Evolutionary conservation across 2,888 invertebrate species (phyloP), one percentile per base, ranked within the genome.

Genomic region (Ophion obscuratus): DNA sequence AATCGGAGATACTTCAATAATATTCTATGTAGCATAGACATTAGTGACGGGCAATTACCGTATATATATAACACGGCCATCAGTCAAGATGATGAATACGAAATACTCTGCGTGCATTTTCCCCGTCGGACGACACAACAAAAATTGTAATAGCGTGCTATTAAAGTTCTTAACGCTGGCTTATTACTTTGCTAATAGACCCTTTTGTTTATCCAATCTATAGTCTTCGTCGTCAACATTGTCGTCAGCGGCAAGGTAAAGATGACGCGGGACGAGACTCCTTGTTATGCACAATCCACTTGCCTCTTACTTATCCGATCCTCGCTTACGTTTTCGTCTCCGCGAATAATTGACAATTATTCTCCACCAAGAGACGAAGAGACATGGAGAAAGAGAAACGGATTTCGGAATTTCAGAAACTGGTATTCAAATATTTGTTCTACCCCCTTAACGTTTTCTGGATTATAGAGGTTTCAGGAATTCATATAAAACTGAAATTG

Each of bases 101-200:
- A 74, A 67, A 70, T 68, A 40, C 44, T 73, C 57, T 17, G 47
- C 27, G 44, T 17, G 17, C 70, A 85, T 64, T 44, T 71, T 79
- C 24, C 59, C 24, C n/a, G 47, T 24, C 61, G 40, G 71, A 40
- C 40, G 17, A 74, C 67, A 36, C 66, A 57, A 61, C 31, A 66
- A 44, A 85, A 78, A 74, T 75, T 27, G 66, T 75, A 82, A 85
- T 76, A 71, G 62, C 61, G 27, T 44, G 82, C 40, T 61, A 75
- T 85, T 82, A 76, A 67, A 82, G 53, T 88, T 88, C 88, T 91
- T 90, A 90, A 91, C 91, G 83, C 86, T 62, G 87, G 87, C 87
- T 89, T 88, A 91, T 91, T 91, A 91, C 87, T 86, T 84, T 53
- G 81, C 86, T 91, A 91, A 91, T 90, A 87, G 88, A 85, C 84